Evolutionary conservation across 2,888 invertebrate genomes (phyloP).

Genomic region (Aphrophora alni): DNA sequence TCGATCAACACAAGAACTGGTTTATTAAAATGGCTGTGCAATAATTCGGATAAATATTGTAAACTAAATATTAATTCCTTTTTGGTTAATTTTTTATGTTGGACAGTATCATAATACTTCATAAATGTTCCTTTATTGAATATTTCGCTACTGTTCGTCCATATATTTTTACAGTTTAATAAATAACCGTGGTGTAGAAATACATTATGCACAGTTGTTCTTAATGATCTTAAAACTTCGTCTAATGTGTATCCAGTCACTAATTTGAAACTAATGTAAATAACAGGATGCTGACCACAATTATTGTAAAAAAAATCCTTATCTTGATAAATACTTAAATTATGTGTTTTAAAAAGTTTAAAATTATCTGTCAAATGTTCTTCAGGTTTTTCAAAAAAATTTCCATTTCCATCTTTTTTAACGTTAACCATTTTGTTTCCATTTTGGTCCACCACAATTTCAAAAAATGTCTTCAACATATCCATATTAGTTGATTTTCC

Average conservation of each 20-base stretch:
- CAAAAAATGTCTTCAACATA: conserved; percentile 26
- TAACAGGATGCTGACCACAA: background rate
- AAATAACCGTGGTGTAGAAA: background rate
- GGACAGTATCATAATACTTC: background rate
- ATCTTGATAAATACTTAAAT: background rate
- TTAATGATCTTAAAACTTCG: background rate
- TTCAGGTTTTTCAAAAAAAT: background rate
- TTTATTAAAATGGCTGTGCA: background rate
- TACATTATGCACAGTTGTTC: too few relatives aligned
- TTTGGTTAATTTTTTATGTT: background rate
- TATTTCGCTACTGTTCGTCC: background rate
- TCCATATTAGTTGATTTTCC: conserved; percentile 28
- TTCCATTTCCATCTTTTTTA: background rate
- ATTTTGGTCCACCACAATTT: background rate
- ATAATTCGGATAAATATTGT: background rate
- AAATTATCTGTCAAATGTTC: background rate
- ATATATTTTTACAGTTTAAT: background rate
- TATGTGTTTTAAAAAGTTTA: background rate
- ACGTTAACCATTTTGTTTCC: background rate
- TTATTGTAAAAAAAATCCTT: background rate
- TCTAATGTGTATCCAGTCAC: background rate
- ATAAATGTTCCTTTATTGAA: background rate
- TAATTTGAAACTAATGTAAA: background rate
- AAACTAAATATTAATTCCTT: background rate
- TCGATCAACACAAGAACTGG: background rate